Evolutionary conservation across 2,113 vertebrate genomes (phyloP).

Genomic region (Hippocampus guttulatus): DNA sequence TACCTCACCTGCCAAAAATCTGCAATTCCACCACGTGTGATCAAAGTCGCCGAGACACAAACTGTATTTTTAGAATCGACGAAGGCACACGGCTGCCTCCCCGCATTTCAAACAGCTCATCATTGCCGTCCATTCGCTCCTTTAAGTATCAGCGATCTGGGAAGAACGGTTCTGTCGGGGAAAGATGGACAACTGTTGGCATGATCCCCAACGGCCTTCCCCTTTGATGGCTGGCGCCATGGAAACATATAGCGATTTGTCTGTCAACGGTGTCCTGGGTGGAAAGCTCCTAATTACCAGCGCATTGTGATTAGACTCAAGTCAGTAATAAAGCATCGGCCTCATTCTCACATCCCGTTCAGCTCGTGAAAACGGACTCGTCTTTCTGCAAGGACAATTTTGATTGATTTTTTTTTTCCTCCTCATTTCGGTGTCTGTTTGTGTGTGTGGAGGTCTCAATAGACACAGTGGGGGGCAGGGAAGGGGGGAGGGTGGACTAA

Average conservation of each 20-base stretch:
- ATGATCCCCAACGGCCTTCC: conserved; percentile 28
- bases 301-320: conserved; percentile 48
- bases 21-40: background rate
- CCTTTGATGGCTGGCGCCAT: conserved; percentile 46
- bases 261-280: conserved; percentile 30
- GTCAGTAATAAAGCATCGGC: conserved; percentile 23
- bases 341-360: conserved; percentile 14
- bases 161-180: background rate
- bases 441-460: background rate
- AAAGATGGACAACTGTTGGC: conserved; percentile 29
- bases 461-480: background rate
- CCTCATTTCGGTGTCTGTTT: conserved; percentile 5
- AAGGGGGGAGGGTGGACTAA: conserved; percentile 7
- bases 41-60: background rate
- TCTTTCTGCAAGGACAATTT: conserved; percentile 24
- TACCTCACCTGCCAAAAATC: too few species aligned
- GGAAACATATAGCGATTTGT: conserved; percentile 50
- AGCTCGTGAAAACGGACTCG: conserved; percentile 30
- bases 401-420: conserved; percentile 19
- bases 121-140: background rate
- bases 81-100: background rate
- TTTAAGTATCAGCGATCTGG: conserved; percentile 3
- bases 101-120: conserved; percentile 4
- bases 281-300: conserved; percentile 58
- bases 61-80: background rate